A percentile compares a stretch with the other conserved stretches of the same genome.
These are phyloP conservation scores for Cheilosia vernalis DNA, from an alignment of 2,888 invertebrate genomes.

Conservation along the genomic window DNA sequence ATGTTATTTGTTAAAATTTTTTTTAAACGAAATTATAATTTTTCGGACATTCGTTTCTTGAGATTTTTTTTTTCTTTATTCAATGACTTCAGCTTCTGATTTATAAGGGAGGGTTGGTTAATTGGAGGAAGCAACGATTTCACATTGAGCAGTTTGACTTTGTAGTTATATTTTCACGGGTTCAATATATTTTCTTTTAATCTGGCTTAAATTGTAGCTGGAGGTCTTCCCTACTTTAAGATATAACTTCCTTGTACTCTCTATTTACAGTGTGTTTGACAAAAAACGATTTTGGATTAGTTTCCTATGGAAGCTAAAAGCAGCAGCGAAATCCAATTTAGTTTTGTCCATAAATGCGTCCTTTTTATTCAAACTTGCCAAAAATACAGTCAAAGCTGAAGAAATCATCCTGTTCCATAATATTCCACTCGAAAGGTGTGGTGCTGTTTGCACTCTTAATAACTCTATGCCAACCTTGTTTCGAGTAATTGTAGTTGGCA, in stretches of 20 bases:
- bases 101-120: background rate
- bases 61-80: too few relatives aligned
- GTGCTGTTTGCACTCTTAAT: too few relatives aligned
- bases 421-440: background rate
- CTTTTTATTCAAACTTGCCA: slow-evolving; percentile 15
- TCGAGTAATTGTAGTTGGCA: too few relatives aligned
- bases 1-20: too few relatives aligned
- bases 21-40: too few relatives aligned
- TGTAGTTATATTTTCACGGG: slow-evolving; percentile 17
- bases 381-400: slow-evolving; percentile 18
- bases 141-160: slow-evolving; percentile 2
- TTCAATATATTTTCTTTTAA: slow-evolving; percentile 25
- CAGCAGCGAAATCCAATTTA: slow-evolving; percentile 3
- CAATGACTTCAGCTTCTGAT: too few relatives aligned
- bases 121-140: slow-evolving; percentile 10
- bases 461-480: too few relatives aligned
- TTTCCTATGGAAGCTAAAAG: too few relatives aligned
- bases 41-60: too few relatives aligned
- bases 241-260: slow-evolving; percentile 11
- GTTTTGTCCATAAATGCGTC: slow-evolving; percentile 4
- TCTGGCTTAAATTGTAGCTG: slow-evolving; percentile 10
- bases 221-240: slow-evolving; percentile 17
- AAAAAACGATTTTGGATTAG: too few relatives aligned
- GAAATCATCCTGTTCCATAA: slow-evolving; percentile 26
- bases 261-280: slow-evolving; percentile 14